These are phyloP conservation scores for Spilosoma lubricipeda DNA, from an alignment of 2,888 invertebrate genomes.

Conservation along the genomic window DNA sequence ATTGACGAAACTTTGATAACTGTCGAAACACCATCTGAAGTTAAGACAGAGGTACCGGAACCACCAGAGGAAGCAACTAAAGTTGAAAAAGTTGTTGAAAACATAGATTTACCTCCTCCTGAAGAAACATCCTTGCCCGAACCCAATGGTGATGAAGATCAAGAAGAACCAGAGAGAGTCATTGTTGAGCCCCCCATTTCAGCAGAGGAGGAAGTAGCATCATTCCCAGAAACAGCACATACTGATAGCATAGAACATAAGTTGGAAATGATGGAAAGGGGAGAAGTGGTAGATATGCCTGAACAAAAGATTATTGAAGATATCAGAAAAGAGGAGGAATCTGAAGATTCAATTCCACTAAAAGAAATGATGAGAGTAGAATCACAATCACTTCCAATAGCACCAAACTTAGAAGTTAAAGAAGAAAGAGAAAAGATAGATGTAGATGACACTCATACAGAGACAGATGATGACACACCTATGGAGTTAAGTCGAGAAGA, in stretches of 20 bases:
- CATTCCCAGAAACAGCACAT: slow-evolving; percentile 30
- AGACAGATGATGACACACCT: slow-evolving; percentile 86
- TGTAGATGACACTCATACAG: slow-evolving; percentile 71
- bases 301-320: slow-evolving; percentile 58
- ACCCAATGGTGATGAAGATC: slow-evolving; percentile 14
- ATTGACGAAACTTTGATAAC: slow-evolving; percentile 11
- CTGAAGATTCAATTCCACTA: slow-evolving; percentile 76
- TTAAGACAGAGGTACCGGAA: slow-evolving; percentile 3
- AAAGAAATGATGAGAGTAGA: slow-evolving; percentile 72
- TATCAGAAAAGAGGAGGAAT: slow-evolving; percentile 67
- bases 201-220: slow-evolving; percentile 39
- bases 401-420: slow-evolving; percentile 40
- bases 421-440: slow-evolving; percentile 53
- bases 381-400: slow-evolving; percentile 10
- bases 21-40: slow-evolving; percentile 21
- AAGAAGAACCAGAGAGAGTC: slow-evolving; percentile 15
- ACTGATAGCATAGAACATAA: slow-evolving; percentile 41
- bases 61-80: slow-evolving; percentile 14
- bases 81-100: slow-evolving; percentile 20
- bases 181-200: slow-evolving; percentile 45
- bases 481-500: slow-evolving; percentile 87
- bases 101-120: slow-evolving; percentile 15
- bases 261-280: slow-evolving; percentile 48
- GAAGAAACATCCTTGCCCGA: slow-evolving; percentile 30
- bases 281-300: slow-evolving; percentile 32